These are phyloP conservation scores for Hermodice carunculata DNA, from an alignment of 2,888 invertebrate genomes.

Conservation along the genomic window DNA sequence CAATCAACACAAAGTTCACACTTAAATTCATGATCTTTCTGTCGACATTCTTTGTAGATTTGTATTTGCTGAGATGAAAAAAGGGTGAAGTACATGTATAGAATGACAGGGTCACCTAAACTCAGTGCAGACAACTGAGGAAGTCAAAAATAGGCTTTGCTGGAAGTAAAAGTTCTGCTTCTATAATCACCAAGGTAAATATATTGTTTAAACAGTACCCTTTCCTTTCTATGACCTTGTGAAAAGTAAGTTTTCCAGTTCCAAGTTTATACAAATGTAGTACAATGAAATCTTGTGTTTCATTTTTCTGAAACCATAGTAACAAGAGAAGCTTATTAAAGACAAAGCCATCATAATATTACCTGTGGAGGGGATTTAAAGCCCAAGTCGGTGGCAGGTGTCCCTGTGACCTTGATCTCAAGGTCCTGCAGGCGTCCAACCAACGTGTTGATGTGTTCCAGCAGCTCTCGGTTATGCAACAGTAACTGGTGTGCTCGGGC, in stretches of 20 bases:
- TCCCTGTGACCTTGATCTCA: constrained; percentile 72
- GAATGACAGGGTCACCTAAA: too few relatives aligned
- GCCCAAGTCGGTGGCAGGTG: constrained; percentile 30
- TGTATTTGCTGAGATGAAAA: too few relatives aligned
- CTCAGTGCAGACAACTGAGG: too few relatives aligned
- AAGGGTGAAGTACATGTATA: too few relatives aligned
- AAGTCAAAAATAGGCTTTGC: too few relatives aligned
- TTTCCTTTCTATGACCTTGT: too few relatives aligned
- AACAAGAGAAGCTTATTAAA: not conserved
- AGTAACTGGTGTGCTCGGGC: constrained; percentile 93
- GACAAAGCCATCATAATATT: not conserved
- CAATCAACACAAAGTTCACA: too few relatives aligned
- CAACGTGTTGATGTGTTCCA: constrained; percentile 93
- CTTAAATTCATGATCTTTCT: too few relatives aligned
- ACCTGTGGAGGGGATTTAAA: constrained; percentile 41
- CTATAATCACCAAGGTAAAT: too few relatives aligned
- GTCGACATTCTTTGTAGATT: too few relatives aligned
- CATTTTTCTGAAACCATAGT: not conserved
- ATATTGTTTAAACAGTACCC: too few relatives aligned
- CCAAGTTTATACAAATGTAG: not conserved
- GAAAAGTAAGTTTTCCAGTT: not conserved
- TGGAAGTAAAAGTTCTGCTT: too few relatives aligned
- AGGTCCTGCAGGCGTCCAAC: constrained; percentile 90
- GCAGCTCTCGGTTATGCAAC: constrained; percentile 92
- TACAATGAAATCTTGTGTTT: not conserved